Evolutionary conservation across 2,888 invertebrate genomes (phyloP).

Genomic region (Brenthis hecate): DNA sequence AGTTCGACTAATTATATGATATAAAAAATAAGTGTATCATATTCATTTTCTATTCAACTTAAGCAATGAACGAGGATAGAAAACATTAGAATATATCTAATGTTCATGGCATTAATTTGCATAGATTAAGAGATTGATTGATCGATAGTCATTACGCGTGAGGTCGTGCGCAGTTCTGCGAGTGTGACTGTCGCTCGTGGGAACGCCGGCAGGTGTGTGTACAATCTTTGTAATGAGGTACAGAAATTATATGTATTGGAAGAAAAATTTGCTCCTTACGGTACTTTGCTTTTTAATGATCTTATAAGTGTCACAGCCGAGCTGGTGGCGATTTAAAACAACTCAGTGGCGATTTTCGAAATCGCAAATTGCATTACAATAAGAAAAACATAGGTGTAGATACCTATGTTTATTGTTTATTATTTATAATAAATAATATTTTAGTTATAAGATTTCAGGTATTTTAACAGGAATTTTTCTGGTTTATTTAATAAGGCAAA

Average conservation of each 20-base stretch:
- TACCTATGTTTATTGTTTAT: too few species aligned
- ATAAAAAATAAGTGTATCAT: neutral
- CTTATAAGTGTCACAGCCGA: conserved; percentile 5
- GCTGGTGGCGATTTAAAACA: neutral
- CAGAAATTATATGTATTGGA: conserved; percentile 14
- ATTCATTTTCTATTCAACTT: conserved; percentile 29
- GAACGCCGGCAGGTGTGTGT: conserved; percentile 66
- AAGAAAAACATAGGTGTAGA: too few species aligned
- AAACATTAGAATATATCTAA: conserved; percentile 36
- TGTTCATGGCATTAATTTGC: conserved; percentile 33
- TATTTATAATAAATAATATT: too few species aligned
- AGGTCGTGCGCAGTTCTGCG: conserved; percentile 29
- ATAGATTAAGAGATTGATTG: conserved; percentile 39
- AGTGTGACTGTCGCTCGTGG: conserved; percentile 51
- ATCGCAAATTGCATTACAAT: neutral
- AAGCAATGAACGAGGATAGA: conserved; percentile 33
- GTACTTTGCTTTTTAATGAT: conserved; percentile 17
- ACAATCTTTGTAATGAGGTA: conserved; percentile 24
- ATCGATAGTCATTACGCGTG: conserved; percentile 36
- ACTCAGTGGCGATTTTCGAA: neutral
- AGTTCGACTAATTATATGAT: neutral
- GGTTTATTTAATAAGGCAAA: too few species aligned
- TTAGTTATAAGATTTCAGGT: too few species aligned
- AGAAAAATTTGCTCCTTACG: conserved; percentile 20
- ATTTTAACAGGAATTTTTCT: too few species aligned